A percentile compares a stretch with the other conserved stretches of the same genome.
Evolutionary conservation across 2,797 vertebrate genomes (phyloP).

Genomic region (Pseudocheirus occidentalis): DNA sequence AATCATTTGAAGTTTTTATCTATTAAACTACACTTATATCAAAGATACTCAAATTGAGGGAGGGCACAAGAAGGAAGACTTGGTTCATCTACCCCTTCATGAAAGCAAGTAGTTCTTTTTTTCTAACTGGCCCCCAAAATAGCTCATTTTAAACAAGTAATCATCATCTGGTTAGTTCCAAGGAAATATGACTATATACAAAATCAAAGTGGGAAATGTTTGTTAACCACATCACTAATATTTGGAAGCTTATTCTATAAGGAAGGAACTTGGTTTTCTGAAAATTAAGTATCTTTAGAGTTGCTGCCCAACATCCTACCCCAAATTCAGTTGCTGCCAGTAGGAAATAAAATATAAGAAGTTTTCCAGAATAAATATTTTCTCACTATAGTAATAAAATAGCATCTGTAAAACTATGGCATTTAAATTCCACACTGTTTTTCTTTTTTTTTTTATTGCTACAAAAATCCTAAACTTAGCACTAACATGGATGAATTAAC

Average conservation of each 20-base stretch:
- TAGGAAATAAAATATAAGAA: constrained; percentile 68
- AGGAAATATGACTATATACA: neutral
- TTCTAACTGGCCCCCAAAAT: neutral
- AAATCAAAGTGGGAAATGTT: neutral
- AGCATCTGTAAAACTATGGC: constrained; percentile 68
- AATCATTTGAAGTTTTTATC: neutral
- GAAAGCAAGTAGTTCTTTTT: neutral
- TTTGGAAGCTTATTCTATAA: neutral
- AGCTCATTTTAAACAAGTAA: neutral
- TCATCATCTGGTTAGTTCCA: neutral
- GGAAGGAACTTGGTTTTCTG: neutral
- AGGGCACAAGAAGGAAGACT: neutral
- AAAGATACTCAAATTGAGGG: neutral
- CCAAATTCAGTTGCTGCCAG: constrained; percentile 35
- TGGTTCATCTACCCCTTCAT: neutral
- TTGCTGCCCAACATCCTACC: neutral
- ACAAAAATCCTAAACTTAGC: constrained; percentile 68
- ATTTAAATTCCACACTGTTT: constrained; percentile 54
- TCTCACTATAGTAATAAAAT: constrained; percentile 10
- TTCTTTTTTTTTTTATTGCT: constrained; percentile 16
- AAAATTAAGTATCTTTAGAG: neutral
- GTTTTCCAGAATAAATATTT: constrained; percentile 29
- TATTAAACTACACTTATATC: neutral
- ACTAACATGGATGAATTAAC: constrained; percentile 55
- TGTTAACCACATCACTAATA: neutral